Conservation (phyloP, 2,113 vertebrate genomes). For the Poeciliopsis prolifica region DNA sequence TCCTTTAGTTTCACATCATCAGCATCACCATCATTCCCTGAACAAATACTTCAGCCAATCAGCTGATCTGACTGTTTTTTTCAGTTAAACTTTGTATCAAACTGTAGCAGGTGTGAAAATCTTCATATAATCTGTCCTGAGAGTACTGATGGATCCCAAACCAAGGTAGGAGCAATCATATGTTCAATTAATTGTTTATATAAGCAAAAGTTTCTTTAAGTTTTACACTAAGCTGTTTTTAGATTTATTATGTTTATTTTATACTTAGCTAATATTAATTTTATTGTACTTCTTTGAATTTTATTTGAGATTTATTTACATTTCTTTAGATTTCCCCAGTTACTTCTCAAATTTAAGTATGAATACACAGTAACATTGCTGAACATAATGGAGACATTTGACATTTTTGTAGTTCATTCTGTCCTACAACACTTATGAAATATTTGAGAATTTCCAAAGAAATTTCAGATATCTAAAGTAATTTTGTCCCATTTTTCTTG, state of each 20-base stretch:
- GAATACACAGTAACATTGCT: no score
- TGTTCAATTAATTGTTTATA: background rate
- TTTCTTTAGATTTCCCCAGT: background rate
- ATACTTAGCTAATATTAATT: background rate
- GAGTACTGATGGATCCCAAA: constrained; percentile 38
- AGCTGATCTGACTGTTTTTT: background rate
- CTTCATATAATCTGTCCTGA: background rate
- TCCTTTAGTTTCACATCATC: background rate
- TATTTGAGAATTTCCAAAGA: background rate
- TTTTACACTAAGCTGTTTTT: background rate
- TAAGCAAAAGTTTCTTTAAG: background rate
- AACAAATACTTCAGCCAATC: constrained; percentile 28
- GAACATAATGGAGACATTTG: no score
- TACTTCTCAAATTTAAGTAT: background rate
- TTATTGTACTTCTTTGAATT: background rate
- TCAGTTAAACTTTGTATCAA: background rate
- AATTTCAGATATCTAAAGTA: background rate
- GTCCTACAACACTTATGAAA: background rate
- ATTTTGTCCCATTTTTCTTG: background rate
- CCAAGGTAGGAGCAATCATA: constrained; percentile 35
- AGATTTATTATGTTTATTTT: background rate
- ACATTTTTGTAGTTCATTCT: background rate
- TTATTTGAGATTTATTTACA: background rate
- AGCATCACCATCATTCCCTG: background rate
- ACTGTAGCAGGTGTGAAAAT: background rate